A percentile compares a stretch with the other conserved stretches of the same genome.
These are phyloP conservation scores for Cotesia congregata DNA, from an alignment of 2,888 invertebrate species.

Conservation along the genomic window DNA sequence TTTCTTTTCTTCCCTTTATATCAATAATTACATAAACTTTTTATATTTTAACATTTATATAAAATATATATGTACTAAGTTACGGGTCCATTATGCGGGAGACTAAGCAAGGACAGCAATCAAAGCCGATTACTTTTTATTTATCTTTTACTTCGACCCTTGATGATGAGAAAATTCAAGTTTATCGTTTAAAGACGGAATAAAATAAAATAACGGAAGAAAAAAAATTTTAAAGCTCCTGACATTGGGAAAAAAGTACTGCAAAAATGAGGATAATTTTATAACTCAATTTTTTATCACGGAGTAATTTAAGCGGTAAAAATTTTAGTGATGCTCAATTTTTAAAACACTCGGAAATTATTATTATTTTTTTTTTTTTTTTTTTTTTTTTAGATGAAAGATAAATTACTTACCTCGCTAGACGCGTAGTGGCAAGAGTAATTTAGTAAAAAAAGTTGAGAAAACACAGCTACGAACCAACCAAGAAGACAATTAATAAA, in stretches of 20 bases:
- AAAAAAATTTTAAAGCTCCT: not conserved
- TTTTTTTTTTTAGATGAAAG: not conserved
- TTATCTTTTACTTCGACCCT: not conserved
- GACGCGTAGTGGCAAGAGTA: constrained; percentile 57
- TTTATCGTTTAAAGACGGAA: not conserved
- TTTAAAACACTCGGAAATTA: not conserved
- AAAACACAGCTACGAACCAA: constrained; percentile 55
- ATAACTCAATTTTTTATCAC: not conserved
- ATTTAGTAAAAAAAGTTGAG: constrained; percentile 57
- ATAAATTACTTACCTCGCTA: constrained; percentile 53
- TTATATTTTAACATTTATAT: no score
- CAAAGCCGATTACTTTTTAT: not conserved
- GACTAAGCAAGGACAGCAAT: not conserved
- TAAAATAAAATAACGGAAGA: not conserved
- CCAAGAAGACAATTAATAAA: constrained; percentile 48
- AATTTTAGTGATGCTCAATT: not conserved
- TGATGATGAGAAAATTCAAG: not conserved
- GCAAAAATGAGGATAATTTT: not conserved
- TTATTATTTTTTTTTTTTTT: not conserved
- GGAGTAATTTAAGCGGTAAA: not conserved
- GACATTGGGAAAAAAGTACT: not conserved
- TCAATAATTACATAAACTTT: no score
- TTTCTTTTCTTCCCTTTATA: no score
- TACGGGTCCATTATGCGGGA: not conserved
- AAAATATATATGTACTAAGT: not conserved